Evolutionary conservation across 2,113 vertebrate species (phyloP).

Genomic region (Accipiter cooperii): DNA sequence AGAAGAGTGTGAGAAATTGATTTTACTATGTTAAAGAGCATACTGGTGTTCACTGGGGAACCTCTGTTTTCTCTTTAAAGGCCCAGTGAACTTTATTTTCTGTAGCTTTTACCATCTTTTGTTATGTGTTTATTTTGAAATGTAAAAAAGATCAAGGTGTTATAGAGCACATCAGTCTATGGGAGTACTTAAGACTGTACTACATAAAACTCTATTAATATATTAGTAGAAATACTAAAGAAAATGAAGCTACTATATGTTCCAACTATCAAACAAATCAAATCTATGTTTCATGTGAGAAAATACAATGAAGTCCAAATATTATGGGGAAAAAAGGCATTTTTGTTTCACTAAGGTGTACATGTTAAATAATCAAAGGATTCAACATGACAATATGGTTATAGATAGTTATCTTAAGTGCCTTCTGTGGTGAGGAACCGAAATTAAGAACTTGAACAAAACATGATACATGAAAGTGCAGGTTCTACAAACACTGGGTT

Average conservation of each 20-base stretch:
- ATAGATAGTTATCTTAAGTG: conserved; percentile 90
- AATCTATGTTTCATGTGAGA: conserved; percentile 56
- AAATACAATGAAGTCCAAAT: conserved; percentile 67
- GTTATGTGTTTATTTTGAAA: not conserved
- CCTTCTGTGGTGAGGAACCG: conserved; percentile 80
- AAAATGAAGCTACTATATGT: not conserved
- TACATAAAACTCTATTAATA: not conserved
- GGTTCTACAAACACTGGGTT: conserved; percentile 90
- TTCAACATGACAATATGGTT: conserved; percentile 88
- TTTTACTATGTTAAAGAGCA: not conserved
- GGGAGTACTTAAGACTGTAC: not conserved
- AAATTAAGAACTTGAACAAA: conserved; percentile 84
- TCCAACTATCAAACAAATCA: conserved; percentile 8
- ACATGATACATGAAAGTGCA: conserved; percentile 89
- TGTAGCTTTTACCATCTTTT: not conserved
- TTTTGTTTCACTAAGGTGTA: conserved; percentile 83
- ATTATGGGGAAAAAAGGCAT: conserved; percentile 64
- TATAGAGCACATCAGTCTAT: not conserved
- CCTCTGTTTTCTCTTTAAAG: not conserved
- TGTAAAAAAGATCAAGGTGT: not conserved
- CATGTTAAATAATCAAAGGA: conserved; percentile 90
- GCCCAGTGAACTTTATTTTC: not conserved
- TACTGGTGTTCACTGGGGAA: not conserved
- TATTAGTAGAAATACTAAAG: not conserved
- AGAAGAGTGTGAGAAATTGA: not conserved